A percentile compares a stretch with the other conserved stretches of the same genome.
phyloP scores from a whole-genome alignment of 2,113 vertebrate species.

The Desmodus rotundus region DNA sequence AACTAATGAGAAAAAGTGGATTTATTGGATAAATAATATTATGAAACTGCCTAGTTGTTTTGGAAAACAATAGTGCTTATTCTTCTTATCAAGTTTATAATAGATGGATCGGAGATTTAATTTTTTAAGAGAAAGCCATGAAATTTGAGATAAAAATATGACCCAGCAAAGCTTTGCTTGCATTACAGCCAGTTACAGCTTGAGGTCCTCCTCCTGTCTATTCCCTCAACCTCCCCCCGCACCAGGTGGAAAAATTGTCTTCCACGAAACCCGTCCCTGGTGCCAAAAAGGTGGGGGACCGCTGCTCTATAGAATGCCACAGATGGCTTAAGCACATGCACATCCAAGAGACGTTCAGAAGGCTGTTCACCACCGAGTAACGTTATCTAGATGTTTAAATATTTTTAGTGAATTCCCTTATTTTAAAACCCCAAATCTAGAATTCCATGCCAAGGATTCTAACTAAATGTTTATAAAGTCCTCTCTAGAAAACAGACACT shows the following conservation, averaged over 20 bases:
- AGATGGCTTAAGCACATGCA: neutral
- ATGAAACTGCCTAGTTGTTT: neutral
- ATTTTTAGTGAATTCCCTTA: neutral
- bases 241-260: no score
- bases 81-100: neutral
- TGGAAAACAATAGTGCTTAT: neutral
- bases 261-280: no score
- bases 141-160: neutral
- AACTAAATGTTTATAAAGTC: neutral
- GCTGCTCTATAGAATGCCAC: neutral
- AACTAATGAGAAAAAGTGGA: neutral
- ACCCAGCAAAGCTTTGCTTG: neutral
- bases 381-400: neutral
- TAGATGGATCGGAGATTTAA: neutral
- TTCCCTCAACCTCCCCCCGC: no score
- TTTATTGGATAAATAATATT: neutral
- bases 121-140: neutral
- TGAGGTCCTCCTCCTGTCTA: no score
- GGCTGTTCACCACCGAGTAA: neutral
- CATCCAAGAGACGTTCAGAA: neutral
- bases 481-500: neutral
- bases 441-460: neutral
- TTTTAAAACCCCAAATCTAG: neutral
- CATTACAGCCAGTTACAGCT: no score
- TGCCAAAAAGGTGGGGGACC: no score